These are phyloP conservation scores for Alitta virens DNA, from an alignment of 2,888 invertebrate genomes.

Conservation along the genomic window DNA sequence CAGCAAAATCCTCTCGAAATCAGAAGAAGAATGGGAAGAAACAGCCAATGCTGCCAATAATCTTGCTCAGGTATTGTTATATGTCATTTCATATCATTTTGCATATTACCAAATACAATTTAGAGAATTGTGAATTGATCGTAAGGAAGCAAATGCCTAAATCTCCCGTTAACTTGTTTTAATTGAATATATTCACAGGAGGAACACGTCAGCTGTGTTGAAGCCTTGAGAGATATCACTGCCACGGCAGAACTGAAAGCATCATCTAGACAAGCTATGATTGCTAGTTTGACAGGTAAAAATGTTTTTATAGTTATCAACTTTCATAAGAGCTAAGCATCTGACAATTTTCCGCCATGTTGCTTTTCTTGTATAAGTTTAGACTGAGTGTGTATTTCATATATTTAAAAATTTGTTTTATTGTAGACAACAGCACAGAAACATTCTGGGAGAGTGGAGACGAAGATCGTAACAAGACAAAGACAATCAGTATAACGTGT, in stretches of 20 bases:
- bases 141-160: too few relatives aligned
- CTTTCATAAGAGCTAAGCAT: too few relatives aligned
- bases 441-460: slow-evolving; percentile 99
- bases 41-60: slow-evolving; percentile 7
- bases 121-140: too few relatives aligned
- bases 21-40: slow-evolving; percentile 62
- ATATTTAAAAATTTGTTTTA: too few relatives aligned
- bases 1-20: slow-evolving; percentile 88
- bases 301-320: too few relatives aligned
- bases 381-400: too few relatives aligned
- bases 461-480: slow-evolving; percentile 84
- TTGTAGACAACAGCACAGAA: slow-evolving; percentile 83
- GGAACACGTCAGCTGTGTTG: slow-evolving; percentile 23
- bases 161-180: too few relatives aligned
- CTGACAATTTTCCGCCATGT: too few relatives aligned
- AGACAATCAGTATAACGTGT: slow-evolving; percentile 67
- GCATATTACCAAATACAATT: too few relatives aligned
- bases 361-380: too few relatives aligned
- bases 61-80: slow-evolving; percentile 5
- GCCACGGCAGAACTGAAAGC: slow-evolving; percentile 75
- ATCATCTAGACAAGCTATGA: slow-evolving; percentile 91
- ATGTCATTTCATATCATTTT: neutral
- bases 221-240: slow-evolving; percentile 68
- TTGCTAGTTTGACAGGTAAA: slow-evolving; percentile 76
- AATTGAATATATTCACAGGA: too few relatives aligned